Evolutionary conservation across 1,140 invertebrate genomes (phyloP).

Genomic region (Meloidogyne chitwoodi): DNA sequence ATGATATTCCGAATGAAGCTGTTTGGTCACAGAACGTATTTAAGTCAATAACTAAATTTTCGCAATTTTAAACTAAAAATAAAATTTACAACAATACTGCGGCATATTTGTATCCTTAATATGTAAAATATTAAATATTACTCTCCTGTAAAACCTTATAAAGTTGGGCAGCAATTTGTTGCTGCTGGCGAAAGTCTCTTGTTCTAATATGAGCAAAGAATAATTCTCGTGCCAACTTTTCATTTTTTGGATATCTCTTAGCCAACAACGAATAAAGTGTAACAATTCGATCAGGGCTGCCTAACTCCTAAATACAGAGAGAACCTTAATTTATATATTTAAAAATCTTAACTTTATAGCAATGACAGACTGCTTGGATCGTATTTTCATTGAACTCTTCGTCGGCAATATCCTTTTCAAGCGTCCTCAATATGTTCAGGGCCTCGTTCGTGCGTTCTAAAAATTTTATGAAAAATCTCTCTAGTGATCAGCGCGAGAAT

Average conservation of each 20-base stretch:
- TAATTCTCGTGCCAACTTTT: constrained; percentile 83
- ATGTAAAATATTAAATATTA: not conserved
- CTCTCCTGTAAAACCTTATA: constrained; percentile 78
- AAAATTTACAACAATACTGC: constrained; percentile 78
- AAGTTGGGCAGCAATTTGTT: constrained; percentile 78
- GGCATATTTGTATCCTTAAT: constrained; percentile 66
- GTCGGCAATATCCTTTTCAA: constrained; percentile 65
- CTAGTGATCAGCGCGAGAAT: too few relatives aligned
- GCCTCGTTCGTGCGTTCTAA: constrained; percentile 69
- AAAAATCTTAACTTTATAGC: constrained; percentile 73
- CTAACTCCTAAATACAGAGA: constrained; percentile 35
- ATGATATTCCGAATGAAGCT: too few relatives aligned
- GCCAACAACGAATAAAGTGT: constrained; percentile 81
- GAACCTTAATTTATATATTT: constrained; percentile 75
- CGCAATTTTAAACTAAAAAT: too few relatives aligned
- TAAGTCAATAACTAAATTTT: too few relatives aligned
- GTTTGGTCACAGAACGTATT: too few relatives aligned
- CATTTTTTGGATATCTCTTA: constrained; percentile 77
- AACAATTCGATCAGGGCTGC: constrained; percentile 70
- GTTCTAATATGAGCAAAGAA: constrained; percentile 91
- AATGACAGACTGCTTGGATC: constrained; percentile 90
- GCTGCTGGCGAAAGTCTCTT: constrained; percentile 83
- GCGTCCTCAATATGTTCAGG: constrained; percentile 70
- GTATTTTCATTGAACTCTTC: constrained; percentile 83
- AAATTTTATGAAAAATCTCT: too few relatives aligned